phyloP scores from a whole-genome alignment of 2,888 invertebrate species.

The Calliopum simillimum region DNA sequence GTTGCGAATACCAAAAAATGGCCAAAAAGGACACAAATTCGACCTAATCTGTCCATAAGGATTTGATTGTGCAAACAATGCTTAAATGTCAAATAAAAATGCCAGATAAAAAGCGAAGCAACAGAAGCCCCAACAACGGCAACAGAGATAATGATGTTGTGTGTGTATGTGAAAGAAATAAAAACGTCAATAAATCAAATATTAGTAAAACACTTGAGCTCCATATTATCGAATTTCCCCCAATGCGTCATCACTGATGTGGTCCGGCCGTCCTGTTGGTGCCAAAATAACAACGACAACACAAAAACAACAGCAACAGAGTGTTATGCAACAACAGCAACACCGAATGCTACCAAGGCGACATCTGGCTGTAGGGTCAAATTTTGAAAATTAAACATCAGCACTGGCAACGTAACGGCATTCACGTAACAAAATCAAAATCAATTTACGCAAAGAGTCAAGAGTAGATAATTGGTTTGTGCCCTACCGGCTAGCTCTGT shows the following conservation, averaged over 20 bases:
- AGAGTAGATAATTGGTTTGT: background rate
- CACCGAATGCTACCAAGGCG: background rate
- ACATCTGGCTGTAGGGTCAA: too few relatives aligned
- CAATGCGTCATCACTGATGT: background rate
- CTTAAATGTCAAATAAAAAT: slow-evolving; percentile 13
- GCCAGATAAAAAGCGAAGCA: background rate
- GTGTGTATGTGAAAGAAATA: background rate
- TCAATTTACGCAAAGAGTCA: slow-evolving; percentile 24
- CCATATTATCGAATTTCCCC: background rate
- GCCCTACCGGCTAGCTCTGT: background rate
- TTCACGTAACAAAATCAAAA: slow-evolving; percentile 11
- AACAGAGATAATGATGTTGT: background rate
- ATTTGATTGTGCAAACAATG: slow-evolving; percentile 21
- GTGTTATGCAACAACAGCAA: background rate
- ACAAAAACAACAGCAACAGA: background rate
- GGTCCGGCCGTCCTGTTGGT: background rate
- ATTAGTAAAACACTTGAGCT: slow-evolving; percentile 21
- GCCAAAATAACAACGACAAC: slow-evolving; percentile 2
- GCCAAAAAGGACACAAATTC: background rate
- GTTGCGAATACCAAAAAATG: background rate
- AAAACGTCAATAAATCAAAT: slow-evolving; percentile 21
- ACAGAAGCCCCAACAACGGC: background rate
- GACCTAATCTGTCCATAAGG: slow-evolving; percentile 27
- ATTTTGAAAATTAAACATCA: background rate
- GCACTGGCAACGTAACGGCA: background rate